Evolutionary conservation across 2,797 vertebrate species (phyloP), one percentile per base, ranked within the genome.

Genomic region (Chloroceryle amazona): DNA sequence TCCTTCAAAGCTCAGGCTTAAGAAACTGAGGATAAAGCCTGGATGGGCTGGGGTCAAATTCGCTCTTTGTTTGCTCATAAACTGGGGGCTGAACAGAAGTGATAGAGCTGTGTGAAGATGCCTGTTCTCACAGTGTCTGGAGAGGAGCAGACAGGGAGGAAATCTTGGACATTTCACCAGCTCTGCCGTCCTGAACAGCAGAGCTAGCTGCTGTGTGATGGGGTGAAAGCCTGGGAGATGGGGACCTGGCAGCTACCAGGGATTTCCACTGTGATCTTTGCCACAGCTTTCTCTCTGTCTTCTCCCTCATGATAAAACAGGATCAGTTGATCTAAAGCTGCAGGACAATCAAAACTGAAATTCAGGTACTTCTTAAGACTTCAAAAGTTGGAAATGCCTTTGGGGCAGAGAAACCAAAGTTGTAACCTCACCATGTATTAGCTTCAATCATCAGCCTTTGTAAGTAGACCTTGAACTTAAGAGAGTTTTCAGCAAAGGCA

Each of bases 51-150:
- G 26, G 54, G 5, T 52, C 49, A 42, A 13, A 81, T 58, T 41
- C 39, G 8, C 19, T 52, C 54, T 81, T 58, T 31, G 5, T 33
- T 68, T 68, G 44, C 49, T 66, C 54, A 29, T 57, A 52, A 71
- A 62, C 23, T 29, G 29, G 31, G 44, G 26, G 26, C 23, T 31
- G 44, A 68, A 37, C 26, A 52, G n/a, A 73, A 47, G 22, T 41
- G 39, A 7, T 20, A 31, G 37, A 72, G 66, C 42, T 67, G 35
- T 25, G 23, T 46, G 65, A 76, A 39, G 41, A 71, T 35, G 47
- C 10, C 20, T 39, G 41, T 37, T 65, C 44, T 49, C 5, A 0
- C 0, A 1, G 54, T 61, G 33, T 23, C 8, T 25, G 35, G 80
- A 10, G 4, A 28, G 44, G 20, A 65, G 11, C 17, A 33, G 54